These are phyloP conservation scores for Cinara cedri DNA, from an alignment of 2,888 invertebrate genomes.

Conservation along the genomic window DNA sequence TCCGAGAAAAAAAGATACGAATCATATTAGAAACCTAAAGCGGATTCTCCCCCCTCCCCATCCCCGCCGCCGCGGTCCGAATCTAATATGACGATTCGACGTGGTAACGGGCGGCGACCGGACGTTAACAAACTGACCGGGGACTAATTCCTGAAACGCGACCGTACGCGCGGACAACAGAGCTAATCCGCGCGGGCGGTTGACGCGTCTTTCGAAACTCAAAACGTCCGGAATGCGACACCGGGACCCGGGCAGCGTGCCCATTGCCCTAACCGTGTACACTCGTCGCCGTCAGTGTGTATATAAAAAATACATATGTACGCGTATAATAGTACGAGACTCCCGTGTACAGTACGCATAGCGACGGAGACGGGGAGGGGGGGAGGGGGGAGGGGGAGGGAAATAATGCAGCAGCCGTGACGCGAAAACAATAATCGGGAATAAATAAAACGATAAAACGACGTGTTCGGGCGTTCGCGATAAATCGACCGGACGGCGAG, in stretches of 20 bases:
- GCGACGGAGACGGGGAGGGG: too few species aligned
- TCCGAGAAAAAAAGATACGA: too few species aligned
- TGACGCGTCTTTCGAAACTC: slow-evolving; percentile 50
- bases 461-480: slow-evolving; percentile 43
- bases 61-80: not conserved
- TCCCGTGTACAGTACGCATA: not conserved
- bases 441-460: slow-evolving; percentile 38
- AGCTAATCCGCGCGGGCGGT: slow-evolving; percentile 46
- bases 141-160: slow-evolving; percentile 53
- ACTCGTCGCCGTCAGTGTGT: not conserved
- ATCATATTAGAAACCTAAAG: too few species aligned
- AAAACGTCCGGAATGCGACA: slow-evolving; percentile 56
- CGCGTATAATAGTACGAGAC: not conserved
- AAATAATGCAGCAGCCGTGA: not conserved
- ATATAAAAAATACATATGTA: too few species aligned
- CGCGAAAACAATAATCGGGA: slow-evolving; percentile 24
- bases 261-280: slow-evolving; percentile 39
- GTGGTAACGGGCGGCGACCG: not conserved
- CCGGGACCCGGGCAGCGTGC: slow-evolving; percentile 5
- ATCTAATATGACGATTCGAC: too few species aligned
- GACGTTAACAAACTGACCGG: slow-evolving; percentile 55
- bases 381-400: not conserved
- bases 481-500: slow-evolving; percentile 26
- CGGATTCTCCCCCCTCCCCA: not conserved
- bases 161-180: slow-evolving; percentile 29